phyloP scores from a whole-genome alignment of 2,113 vertebrate genomes.

The Prinia subflava region DNA sequence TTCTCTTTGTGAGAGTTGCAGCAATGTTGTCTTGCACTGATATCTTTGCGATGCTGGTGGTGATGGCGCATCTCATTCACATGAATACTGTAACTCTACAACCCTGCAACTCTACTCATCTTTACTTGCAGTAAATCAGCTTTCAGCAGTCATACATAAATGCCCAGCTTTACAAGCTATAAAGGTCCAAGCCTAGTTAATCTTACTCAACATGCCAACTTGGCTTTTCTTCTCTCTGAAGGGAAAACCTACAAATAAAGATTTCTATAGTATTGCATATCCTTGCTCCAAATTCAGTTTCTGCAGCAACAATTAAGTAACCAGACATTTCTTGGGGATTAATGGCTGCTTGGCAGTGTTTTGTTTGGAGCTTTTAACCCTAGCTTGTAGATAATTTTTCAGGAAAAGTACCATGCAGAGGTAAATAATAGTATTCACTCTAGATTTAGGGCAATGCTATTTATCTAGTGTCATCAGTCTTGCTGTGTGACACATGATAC shows the following conservation, averaged over 20 bases:
- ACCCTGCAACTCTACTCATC: neutral
- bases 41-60: neutral
- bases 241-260: slow-evolving; percentile 16
- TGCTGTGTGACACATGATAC: neutral
- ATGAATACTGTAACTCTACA: neutral
- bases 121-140: neutral
- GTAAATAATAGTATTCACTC: slow-evolving; percentile 34
- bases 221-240: slow-evolving; percentile 11
- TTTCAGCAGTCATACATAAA: slow-evolving; percentile 3
- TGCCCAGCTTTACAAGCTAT: slow-evolving; percentile 19
- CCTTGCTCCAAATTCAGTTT: slow-evolving; percentile 1
- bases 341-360: slow-evolving; percentile 38
- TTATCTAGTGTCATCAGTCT: neutral
- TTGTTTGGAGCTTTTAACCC: slow-evolving; percentile 48
- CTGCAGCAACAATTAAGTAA: slow-evolving; percentile 40
- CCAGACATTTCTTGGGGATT: slow-evolving; percentile 16
- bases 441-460: slow-evolving; percentile 6
- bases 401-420: slow-evolving; percentile 34
- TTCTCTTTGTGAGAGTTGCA: neutral
- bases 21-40: neutral
- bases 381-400: slow-evolving; percentile 57
- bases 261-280: neutral
- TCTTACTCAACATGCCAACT: neutral
- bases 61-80: neutral
- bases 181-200: neutral